These are phyloP conservation scores for Centrocercus urophasianus DNA, from an alignment of 2,113 vertebrate genomes.

Conservation along the genomic window DNA sequence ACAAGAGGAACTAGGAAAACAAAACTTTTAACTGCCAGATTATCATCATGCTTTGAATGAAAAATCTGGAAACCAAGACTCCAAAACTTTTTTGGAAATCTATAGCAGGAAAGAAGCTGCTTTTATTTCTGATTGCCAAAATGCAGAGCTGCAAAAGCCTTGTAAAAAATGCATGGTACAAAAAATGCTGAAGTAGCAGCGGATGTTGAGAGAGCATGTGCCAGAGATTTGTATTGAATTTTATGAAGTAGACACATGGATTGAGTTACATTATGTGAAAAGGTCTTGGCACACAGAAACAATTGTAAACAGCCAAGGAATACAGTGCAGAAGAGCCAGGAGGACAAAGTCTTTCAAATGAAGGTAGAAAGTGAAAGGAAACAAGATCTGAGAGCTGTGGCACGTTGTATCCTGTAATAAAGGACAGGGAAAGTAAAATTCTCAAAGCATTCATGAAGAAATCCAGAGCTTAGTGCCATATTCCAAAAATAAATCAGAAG, in stretches of 20 bases:
- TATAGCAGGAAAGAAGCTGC: not conserved
- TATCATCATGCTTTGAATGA: not conserved
- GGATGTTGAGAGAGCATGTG: not conserved
- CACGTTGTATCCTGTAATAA: conserved; percentile 1
- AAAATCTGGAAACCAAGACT: not conserved
- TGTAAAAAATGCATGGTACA: not conserved
- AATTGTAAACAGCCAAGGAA: conserved; percentile 22
- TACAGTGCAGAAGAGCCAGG: not conserved
- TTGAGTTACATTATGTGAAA: conserved; percentile 17
- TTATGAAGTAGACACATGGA: not conserved
- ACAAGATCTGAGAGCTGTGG: not conserved
- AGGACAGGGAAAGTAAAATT: not conserved
- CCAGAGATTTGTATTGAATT: not conserved
- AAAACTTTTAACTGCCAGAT: not conserved
- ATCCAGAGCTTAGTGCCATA: not conserved
- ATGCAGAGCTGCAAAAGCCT: not conserved
- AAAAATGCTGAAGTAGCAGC: not conserved
- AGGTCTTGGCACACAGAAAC: not conserved
- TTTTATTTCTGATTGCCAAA: not conserved
- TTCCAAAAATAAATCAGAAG: conserved; percentile 22
- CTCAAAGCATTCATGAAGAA: not conserved
- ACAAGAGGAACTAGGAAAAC: not conserved
- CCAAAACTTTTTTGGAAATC: not conserved
- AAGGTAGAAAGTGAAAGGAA: conserved; percentile 19
- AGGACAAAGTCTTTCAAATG: not conserved